Percentiles rank a stretch among this genome's conserved stretches.
Evolutionary conservation across 2,113 vertebrate species (phyloP).

Genomic region (Dissostichus mawsoni): DNA sequence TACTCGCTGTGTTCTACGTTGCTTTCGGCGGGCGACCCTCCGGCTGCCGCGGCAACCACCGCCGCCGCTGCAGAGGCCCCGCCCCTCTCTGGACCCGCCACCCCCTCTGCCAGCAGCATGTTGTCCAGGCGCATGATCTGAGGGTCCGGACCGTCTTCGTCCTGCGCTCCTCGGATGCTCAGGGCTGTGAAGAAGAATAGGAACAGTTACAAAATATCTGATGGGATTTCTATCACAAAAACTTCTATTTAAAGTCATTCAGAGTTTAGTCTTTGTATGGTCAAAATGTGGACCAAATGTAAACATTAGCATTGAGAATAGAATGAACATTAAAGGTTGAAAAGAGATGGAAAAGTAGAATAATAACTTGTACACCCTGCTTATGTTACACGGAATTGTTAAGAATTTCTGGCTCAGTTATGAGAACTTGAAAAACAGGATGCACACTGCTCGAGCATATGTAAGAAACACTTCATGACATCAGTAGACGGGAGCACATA

Average conservation of each 20-base stretch:
- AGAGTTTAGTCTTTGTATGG: background rate
- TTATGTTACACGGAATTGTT: background rate
- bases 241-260: background rate
- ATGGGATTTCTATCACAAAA: background rate
- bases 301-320: background rate
- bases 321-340: background rate
- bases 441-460: background rate
- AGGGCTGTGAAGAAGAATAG: slow-evolving; percentile 66
- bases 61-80: slow-evolving; percentile 78
- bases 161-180: slow-evolving; percentile 76
- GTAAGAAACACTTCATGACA: background rate
- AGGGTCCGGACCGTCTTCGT: slow-evolving; percentile 80
- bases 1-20: slow-evolving; percentile 85
- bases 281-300: background rate
- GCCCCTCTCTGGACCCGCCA: slow-evolving; percentile 82
- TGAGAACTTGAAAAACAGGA: slow-evolving; percentile 4
- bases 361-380: background rate
- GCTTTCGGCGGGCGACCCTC: slow-evolving; percentile 78
- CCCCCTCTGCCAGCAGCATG: slow-evolving; percentile 86
- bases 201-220: background rate
- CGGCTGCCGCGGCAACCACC: slow-evolving; percentile 73
- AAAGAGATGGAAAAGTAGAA: background rate
- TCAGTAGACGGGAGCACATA: background rate
- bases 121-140: slow-evolving; percentile 84
- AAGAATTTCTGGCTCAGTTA: background rate